Evolutionary conservation across 2,888 invertebrate genomes (phyloP).

Genomic region (Trichacis sp.): DNA sequence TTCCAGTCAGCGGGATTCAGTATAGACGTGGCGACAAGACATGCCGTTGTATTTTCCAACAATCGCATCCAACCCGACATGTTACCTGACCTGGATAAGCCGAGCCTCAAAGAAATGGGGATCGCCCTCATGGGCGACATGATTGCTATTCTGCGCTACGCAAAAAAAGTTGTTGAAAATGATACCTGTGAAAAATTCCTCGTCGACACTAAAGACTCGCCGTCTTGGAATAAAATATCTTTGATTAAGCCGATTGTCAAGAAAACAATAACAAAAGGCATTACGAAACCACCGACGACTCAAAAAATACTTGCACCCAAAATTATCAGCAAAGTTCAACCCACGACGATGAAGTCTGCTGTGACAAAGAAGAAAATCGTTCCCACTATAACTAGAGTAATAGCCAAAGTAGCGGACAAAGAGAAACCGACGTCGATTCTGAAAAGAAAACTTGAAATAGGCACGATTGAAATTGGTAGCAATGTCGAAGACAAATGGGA

Average conservation of each 20-base stretch:
- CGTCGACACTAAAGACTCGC: conserved; percentile 58
- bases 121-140: conserved; percentile 78
- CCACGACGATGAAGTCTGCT: conserved; percentile 36
- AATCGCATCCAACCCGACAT: conserved; percentile 89
- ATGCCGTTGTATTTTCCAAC: conserved; percentile 87
- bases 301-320: conserved; percentile 50
- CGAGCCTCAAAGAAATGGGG: conserved; percentile 90
- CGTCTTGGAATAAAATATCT: conserved; percentile 28
- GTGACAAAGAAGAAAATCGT: conserved; percentile 46
- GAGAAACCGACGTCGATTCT: conserved; percentile 25
- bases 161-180: conserved; percentile 73
- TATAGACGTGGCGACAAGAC: conserved; percentile 81
- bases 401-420: conserved; percentile 41
- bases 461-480: conserved; percentile 42
- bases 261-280: conserved; percentile 51
- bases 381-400: conserved; percentile 34
- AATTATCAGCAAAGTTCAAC: conserved; percentile 35
- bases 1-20: conserved; percentile 89
- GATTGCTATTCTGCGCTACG: conserved; percentile 76
- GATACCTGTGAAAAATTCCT: conserved; percentile 64
- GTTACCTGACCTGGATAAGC: conserved; percentile 88
- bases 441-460: conserved; percentile 55
- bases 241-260: conserved; percentile 46
- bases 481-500: conserved; percentile 48
- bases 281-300: conserved; percentile 37